phyloP scores from a whole-genome alignment of 2,888 invertebrate genomes.

The Caenorhabditis japonica region DNA sequence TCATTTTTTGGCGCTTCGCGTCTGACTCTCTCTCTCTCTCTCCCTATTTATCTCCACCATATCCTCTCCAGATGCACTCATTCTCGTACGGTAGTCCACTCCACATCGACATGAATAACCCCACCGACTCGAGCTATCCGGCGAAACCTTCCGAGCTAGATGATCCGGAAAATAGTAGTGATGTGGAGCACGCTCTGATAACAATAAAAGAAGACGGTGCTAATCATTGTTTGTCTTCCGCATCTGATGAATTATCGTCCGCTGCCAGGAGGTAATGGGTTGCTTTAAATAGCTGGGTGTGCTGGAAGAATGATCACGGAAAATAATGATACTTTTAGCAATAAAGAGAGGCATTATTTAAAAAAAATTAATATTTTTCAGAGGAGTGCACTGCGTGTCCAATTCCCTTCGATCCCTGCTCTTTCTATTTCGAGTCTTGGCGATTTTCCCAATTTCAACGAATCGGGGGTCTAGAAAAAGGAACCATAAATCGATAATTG shows the following conservation, averaged over 20 bases:
- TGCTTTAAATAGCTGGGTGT: background rate
- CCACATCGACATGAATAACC: conserved; percentile 23
- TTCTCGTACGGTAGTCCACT: conserved; percentile 34
- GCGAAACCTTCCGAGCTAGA: conserved; percentile 1
- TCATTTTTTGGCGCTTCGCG: too few relatives aligned
- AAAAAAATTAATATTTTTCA: conserved; percentile 24
- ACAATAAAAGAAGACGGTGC: background rate
- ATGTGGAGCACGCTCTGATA: conserved; percentile 37
- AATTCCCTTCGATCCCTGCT: conserved; percentile 64
- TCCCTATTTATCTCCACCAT: background rate
- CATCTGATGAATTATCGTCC: conserved; percentile 21
- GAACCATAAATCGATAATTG: conserved; percentile 5
- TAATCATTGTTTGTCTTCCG: background rate
- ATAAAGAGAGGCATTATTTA: background rate
- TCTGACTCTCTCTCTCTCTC: background rate
- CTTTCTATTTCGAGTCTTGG: conserved; percentile 59
- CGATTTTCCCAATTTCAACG: conserved; percentile 64
- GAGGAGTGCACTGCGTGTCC: conserved; percentile 65
- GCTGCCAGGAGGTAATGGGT: conserved; percentile 10
- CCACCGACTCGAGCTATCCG: background rate
- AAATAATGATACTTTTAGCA: background rate
- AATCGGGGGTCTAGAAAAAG: conserved; percentile 31
- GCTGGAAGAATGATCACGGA: too few relatives aligned
- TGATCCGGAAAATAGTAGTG: conserved; percentile 16
- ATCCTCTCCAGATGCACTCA: conserved; percentile 18